phyloP scores from a whole-genome alignment of 2,113 vertebrate genomes.

The Grammomys surdaster region DNA sequence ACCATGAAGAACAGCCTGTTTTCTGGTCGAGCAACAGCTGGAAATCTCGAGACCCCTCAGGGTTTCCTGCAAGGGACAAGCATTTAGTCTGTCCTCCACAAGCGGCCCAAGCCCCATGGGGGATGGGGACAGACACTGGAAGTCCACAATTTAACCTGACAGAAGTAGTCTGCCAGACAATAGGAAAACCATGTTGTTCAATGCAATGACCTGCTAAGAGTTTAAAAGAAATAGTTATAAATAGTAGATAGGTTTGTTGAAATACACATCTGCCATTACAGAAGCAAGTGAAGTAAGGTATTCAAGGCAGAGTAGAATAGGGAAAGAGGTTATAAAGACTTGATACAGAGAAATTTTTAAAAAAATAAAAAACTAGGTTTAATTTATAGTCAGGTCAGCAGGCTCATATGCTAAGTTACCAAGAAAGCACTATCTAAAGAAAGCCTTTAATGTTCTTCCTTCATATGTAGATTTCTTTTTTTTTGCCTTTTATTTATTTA shows the following conservation, averaged over 20 bases:
- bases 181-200: neutral
- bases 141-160: too few species aligned
- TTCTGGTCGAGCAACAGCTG: too few species aligned
- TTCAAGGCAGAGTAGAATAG: neutral
- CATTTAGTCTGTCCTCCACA: too few species aligned
- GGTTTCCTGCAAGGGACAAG: too few species aligned
- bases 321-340: neutral
- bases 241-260: neutral
- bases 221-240: neutral
- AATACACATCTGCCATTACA: neutral
- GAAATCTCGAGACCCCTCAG: too few species aligned
- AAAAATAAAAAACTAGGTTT: neutral
- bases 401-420: fast-evolving
- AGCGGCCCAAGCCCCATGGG: too few species aligned
- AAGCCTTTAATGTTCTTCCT: neutral
- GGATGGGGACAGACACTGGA: too few species aligned
- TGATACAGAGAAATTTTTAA: neutral
- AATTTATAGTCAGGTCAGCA: neutral
- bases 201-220: neutral
- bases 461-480: neutral
- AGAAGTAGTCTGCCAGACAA: fast-evolving
- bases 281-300: neutral
- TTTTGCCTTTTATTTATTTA: too few species aligned
- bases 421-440: neutral
- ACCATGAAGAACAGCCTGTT: too few species aligned